These are phyloP conservation scores for Heterodera filipjevi DNA, from an alignment of 2,888 invertebrate genomes.

Conservation along the genomic window DNA sequence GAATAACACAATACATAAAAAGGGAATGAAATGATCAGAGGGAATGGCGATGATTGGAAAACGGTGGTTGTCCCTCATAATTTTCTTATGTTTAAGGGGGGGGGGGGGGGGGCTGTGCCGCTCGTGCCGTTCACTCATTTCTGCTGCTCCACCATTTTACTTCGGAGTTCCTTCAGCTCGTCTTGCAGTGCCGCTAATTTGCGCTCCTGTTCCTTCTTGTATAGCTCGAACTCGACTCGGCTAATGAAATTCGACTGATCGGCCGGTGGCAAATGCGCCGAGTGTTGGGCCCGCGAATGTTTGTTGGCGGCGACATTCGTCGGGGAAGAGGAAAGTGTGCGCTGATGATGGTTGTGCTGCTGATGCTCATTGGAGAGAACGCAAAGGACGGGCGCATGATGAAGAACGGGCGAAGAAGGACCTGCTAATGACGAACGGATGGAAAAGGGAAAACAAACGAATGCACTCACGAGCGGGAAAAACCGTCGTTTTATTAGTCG, in stretches of 20 bases:
- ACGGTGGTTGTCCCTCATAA: no score
- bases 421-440: not conserved
- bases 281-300: not conserved
- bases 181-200: conserved; percentile 9
- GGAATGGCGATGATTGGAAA: no score
- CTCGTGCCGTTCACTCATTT: not conserved
- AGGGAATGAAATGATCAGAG: not conserved
- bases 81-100: not conserved
- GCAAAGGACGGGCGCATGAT: not conserved
- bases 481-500: not conserved
- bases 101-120: no score
- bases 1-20: not conserved
- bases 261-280: not conserved
- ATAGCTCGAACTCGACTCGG: conserved; percentile 15
- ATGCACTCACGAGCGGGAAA: not conserved
- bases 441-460: not conserved
- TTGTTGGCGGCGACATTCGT: not conserved
- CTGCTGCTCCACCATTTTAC: conserved; percentile 1
- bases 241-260: not conserved
- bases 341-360: not conserved
- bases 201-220: conserved; percentile 10
- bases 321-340: not conserved
- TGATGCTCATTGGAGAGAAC: not conserved
- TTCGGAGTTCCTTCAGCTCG: not conserved
- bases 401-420: not conserved